Conservation (phyloP, 2,888 invertebrate species). For the Zygothrica quintamaculata region DNA sequence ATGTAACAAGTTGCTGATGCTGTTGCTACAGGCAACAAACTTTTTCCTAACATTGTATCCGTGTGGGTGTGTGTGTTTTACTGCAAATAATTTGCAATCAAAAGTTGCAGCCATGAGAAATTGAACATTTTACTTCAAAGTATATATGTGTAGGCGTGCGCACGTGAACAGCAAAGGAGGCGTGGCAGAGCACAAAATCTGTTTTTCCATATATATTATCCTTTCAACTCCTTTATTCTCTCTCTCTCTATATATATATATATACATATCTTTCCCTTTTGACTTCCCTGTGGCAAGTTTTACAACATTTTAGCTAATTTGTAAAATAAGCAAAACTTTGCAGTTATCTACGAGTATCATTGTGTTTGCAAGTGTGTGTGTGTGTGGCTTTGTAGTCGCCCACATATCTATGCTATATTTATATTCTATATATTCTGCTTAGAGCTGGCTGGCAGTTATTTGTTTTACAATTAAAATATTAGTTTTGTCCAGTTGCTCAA, state of each 20-base stretch:
- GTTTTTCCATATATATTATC: slow-evolving; percentile 26
- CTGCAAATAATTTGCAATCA: slow-evolving; percentile 76
- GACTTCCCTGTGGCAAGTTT: slow-evolving; percentile 27
- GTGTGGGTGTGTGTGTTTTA: slow-evolving; percentile 36
- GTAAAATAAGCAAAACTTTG: slow-evolving; percentile 63
- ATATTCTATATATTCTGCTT: slow-evolving; percentile 4
- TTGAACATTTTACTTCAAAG: slow-evolving; percentile 18
- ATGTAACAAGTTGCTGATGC: slow-evolving; percentile 42
- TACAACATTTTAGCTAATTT: slow-evolving; percentile 61
- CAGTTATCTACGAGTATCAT: slow-evolving; percentile 12
- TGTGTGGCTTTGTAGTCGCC: slow-evolving; percentile 7
- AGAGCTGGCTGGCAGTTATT: slow-evolving; percentile 43
- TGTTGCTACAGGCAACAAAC: slow-evolving; percentile 60
- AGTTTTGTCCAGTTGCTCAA: slow-evolving; percentile 43
- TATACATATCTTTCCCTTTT: too few species aligned
- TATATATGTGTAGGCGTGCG: slow-evolving; percentile 8
- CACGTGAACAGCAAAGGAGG: too few species aligned
- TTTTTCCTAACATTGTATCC: slow-evolving; percentile 50
- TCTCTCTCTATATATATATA: not conserved
- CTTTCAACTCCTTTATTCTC: slow-evolving; percentile 12
- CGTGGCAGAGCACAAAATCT: too few species aligned
- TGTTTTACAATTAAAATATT: slow-evolving; percentile 72
- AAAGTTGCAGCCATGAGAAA: slow-evolving; percentile 65
- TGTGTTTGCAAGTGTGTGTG: slow-evolving; percentile 8
- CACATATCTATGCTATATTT: not conserved